Conservation (phyloP, 2,797 vertebrate species). For the Sphenopsis melanotis region DNA sequence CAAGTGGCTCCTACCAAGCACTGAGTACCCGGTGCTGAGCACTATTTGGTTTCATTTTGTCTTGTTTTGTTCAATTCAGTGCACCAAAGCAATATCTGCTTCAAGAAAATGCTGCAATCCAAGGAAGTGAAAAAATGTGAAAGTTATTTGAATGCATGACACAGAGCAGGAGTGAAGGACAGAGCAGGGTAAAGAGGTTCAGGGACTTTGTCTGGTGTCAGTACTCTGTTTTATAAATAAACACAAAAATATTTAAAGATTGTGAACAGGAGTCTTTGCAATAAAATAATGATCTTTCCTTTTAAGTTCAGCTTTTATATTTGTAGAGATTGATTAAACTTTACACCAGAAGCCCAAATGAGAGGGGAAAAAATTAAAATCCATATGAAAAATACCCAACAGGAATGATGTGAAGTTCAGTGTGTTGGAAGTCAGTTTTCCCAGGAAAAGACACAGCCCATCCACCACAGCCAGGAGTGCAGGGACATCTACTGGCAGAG, state of each 20-base stretch:
- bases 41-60: not conserved
- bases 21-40: not conserved
- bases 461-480: not conserved
- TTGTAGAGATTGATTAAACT: conserved; percentile 13
- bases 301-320: not conserved
- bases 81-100: not conserved
- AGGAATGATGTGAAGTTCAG: not conserved
- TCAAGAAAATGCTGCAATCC: not conserved
- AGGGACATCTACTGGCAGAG: conserved; percentile 53
- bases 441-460: not conserved
- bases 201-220: not conserved
- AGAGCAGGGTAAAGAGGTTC: not conserved
- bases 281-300: not conserved
- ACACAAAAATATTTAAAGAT: not conserved
- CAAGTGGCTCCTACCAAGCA: not conserved
- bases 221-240: not conserved
- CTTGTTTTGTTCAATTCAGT: not conserved
- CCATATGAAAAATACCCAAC: not conserved
- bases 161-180: not conserved
- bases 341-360: not conserved
- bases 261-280: not conserved
- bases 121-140: not conserved
- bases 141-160: not conserved
- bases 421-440: not conserved
- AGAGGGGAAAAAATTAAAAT: not conserved